phyloP scores from a whole-genome alignment of 2,797 vertebrate species.

The Euthynnus affinis region DNA sequence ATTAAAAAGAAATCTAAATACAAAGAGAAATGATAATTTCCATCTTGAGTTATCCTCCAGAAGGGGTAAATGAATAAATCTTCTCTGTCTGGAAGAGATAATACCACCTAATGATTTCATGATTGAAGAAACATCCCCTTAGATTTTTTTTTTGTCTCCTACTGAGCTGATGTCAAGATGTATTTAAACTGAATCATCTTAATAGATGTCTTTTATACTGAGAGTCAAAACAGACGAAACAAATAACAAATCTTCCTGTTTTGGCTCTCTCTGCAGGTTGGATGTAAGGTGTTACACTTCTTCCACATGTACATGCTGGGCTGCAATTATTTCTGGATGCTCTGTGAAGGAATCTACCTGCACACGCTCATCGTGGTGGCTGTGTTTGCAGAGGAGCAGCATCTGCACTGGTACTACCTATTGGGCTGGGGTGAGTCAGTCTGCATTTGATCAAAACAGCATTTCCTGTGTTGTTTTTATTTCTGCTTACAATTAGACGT shows the following conservation, averaged over 20 bases:
- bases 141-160: conserved; percentile 11
- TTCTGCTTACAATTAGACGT: background rate
- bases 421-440: conserved; percentile 95
- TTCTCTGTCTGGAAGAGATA: conserved; percentile 27
- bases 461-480: background rate
- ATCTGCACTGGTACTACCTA: conserved; percentile 96
- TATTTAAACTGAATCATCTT: conserved; percentile 8
- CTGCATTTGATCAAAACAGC: background rate
- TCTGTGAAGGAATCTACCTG: conserved; percentile 98
- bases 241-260: background rate
- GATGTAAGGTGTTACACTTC: conserved; percentile 96
- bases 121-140: conserved; percentile 21
- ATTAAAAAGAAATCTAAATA: conserved; percentile 10
- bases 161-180: conserved; percentile 37
- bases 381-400: conserved; percentile 94
- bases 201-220: background rate
- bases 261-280: conserved; percentile 83
- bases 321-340: conserved; percentile 99
- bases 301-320: conserved; percentile 98
- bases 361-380: conserved; percentile 97
- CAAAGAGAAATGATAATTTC: conserved; percentile 31
- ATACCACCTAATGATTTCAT: conserved; percentile 31
- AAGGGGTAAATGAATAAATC: conserved; percentile 55
- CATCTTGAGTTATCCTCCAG: conserved; percentile 24
- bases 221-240: background rate